phyloP scores from a whole-genome alignment of 1,140 invertebrate species.

The Aphelinus certus region DNA sequence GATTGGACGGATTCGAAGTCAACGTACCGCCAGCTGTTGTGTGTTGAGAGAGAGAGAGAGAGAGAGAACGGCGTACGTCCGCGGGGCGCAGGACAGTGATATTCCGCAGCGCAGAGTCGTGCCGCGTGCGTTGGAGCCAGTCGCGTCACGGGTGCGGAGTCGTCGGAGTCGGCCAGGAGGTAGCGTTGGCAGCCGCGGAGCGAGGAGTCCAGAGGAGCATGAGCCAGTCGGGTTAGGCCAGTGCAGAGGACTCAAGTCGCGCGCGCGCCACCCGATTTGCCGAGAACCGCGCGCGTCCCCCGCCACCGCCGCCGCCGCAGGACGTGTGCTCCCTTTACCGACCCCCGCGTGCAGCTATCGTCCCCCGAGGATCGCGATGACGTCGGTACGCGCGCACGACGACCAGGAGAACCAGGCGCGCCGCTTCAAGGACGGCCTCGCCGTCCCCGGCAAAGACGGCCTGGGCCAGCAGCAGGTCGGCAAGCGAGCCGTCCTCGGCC shows the following conservation, averaged over 20 bases:
- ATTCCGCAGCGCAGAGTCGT: neutral
- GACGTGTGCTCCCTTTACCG: too few relatives aligned
- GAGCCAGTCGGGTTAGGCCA: too few relatives aligned
- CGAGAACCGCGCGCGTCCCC: neutral
- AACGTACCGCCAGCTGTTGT: slow-evolving; percentile 58
- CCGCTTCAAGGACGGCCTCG: slow-evolving; percentile 17
- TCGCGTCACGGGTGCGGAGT: too few relatives aligned
- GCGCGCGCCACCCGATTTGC: neutral
- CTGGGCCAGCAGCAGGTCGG: slow-evolving; percentile 56
- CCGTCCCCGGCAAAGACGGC: slow-evolving; percentile 60
- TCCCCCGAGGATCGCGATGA: neutral
- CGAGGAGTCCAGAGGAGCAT: too few relatives aligned
- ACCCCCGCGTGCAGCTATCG: neutral
- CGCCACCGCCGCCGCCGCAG: too few relatives aligned
- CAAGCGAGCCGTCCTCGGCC: slow-evolving; percentile 69
- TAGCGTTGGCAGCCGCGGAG: too few relatives aligned
- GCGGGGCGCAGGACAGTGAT: neutral
- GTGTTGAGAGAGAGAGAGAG: neutral
- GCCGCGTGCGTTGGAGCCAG: too few relatives aligned
- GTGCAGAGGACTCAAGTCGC: too few relatives aligned
- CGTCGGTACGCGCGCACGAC: slow-evolving; percentile 73
- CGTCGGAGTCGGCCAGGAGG: too few relatives aligned
- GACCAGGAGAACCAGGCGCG: slow-evolving; percentile 72
- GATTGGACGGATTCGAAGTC: slow-evolving; percentile 40
- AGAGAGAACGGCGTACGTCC: neutral